These are phyloP conservation scores for Smutsia temminckii DNA, from an alignment of 2,797 vertebrate genomes.

Conservation along the genomic window DNA sequence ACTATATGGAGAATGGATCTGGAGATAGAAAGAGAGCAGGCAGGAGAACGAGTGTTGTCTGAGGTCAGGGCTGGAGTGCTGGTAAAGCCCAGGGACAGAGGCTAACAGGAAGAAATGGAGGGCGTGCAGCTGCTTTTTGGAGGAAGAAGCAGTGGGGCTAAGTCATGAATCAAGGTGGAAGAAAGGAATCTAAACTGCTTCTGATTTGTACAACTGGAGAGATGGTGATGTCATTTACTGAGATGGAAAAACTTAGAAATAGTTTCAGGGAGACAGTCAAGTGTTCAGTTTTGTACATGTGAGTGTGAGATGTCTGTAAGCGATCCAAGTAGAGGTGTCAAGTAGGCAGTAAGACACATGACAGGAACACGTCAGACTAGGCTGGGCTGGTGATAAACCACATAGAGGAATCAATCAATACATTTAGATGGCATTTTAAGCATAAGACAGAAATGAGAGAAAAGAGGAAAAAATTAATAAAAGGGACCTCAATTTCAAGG, in stretches of 20 bases:
- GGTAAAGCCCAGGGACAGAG: neutral
- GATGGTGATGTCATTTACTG: neutral
- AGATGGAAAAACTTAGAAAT: neutral
- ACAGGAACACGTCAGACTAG: neutral
- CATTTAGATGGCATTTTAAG: constrained; percentile 4
- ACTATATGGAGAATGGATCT: neutral
- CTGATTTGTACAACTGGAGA: neutral
- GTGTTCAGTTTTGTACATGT: neutral
- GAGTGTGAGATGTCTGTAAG: neutral
- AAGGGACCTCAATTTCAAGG: neutral
- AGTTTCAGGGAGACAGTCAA: neutral
- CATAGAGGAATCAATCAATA: neutral
- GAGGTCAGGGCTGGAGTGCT: neutral
- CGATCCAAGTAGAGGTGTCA: neutral
- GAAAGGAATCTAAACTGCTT: neutral
- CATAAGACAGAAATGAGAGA: neutral
- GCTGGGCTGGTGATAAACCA: neutral
- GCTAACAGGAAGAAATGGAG: neutral
- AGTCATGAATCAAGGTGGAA: neutral
- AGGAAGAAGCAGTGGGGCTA: neutral
- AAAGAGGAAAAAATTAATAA: neutral
- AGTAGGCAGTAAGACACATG: neutral
- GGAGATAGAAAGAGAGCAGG: neutral
- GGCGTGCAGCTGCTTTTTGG: neutral
- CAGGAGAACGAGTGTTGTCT: neutral